Conservation (phyloP, 2,888 invertebrate genomes). For the Drosophila anomalipes region DNA sequence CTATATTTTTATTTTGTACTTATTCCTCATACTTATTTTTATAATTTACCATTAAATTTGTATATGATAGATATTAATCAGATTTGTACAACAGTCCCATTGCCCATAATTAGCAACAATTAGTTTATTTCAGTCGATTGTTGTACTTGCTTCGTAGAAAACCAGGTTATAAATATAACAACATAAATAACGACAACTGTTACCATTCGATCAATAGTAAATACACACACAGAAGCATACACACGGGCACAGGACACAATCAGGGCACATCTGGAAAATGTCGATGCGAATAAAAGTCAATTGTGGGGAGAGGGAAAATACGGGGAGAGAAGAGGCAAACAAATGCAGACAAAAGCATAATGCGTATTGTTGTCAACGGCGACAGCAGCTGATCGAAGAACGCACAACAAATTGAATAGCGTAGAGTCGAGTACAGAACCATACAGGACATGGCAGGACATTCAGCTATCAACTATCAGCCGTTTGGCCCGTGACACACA, state of each 20-base stretch:
- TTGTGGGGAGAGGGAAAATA: slow-evolving; percentile 7
- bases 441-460: background rate
- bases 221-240: slow-evolving; percentile 8
- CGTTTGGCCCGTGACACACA: slow-evolving; percentile 76
- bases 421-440: slow-evolving; percentile 14
- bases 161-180: background rate
- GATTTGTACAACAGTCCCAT: fast-evolving
- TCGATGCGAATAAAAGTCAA: slow-evolving; percentile 43
- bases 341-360: slow-evolving; percentile 36
- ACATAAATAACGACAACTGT: slow-evolving; percentile 11
- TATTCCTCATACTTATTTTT: fast-evolving
- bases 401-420: slow-evolving; percentile 48
- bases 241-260: slow-evolving; percentile 11
- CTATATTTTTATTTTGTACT: fast-evolving
- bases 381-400: slow-evolving; percentile 70
- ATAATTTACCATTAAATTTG: background rate
- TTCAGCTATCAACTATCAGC: background rate
- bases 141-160: background rate
- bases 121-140: background rate
- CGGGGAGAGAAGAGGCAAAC: slow-evolving; percentile 6
- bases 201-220: slow-evolving; percentile 29
- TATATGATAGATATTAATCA: background rate
- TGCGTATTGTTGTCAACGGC: slow-evolving; percentile 57
- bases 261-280: slow-evolving; percentile 53
- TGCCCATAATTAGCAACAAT: background rate